Evolutionary conservation across 2,797 vertebrate genomes (phyloP), one percentile per base, ranked within the genome.

Genomic region (Labeo calbasu): DNA sequence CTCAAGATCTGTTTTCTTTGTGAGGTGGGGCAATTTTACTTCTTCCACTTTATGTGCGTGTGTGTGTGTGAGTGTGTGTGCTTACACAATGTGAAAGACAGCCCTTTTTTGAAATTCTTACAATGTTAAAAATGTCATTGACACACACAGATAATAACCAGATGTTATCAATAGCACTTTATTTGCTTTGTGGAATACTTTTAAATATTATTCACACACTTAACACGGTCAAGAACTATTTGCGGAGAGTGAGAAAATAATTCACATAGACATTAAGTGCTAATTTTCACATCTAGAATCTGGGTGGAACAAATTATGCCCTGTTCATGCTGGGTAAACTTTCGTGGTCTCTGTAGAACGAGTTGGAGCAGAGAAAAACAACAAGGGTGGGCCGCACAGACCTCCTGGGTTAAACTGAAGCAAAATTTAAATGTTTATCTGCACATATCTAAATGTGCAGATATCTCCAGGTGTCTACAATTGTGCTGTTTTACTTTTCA

Each of bases 271-370:
- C 88, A 88, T 89, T 71, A 91, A 88, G 87, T 86, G 86, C 85
- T 89, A 87, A 89, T 86, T 88, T 82, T 50, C 71, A 36, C 66
- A 83, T 90, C 85, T 90, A 85, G 76, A 88, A 81, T 77, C 71
- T 82, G 85, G 89, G 86, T 86, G 91, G 91, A 93, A 93, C 89
- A 92, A 84, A 87, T 85, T 88, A 86, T 81, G 80, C 73, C 85
- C 82, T 85, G 89, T 85, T 83, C 86, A 83, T 91, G 89, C 93
- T 92, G 88, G 70, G 84, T 72, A 89, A 87, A 90, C 91, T 85
- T 86, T 84, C 1, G 72, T 82, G 87, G 89, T 87, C 91, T 88
- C 84, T 84, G 85, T 65, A 66, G 82, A 55, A 76, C 40, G 72
- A 70, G 82, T 81, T 90, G 82, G 14, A 61, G 85, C 50, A 85